Conservation (phyloP, 2,113 vertebrate species). For the Nematolebias whitei region DNA sequence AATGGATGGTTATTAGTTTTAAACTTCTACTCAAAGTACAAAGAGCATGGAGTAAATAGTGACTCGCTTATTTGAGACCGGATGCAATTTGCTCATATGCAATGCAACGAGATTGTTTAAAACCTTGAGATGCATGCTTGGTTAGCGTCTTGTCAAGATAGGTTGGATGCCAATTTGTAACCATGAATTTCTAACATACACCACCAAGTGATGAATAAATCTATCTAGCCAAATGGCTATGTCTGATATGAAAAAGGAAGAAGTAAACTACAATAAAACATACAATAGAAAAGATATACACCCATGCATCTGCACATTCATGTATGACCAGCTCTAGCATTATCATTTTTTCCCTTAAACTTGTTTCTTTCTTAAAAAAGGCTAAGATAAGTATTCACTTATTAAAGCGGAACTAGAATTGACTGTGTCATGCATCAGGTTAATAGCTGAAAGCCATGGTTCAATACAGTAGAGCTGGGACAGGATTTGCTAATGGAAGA, state of each 20-base stretch:
- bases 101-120: neutral
- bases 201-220: constrained; percentile 40
- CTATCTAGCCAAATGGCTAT: constrained; percentile 18
- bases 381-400: constrained; percentile 92
- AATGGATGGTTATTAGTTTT: too few relatives aligned
- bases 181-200: neutral
- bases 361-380: constrained; percentile 52
- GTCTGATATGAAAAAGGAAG: constrained; percentile 38
- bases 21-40: too few relatives aligned
- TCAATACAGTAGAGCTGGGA: constrained; percentile 94
- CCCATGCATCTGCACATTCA: constrained; percentile 7
- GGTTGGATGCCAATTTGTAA: neutral
- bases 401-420: constrained; percentile 96
- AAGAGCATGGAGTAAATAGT: too few relatives aligned
- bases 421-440: constrained; percentile 96
- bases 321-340: constrained; percentile 77
- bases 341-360: constrained; percentile 50
- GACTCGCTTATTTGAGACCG: too few relatives aligned
- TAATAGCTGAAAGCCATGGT: constrained; percentile 92
- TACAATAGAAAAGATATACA: constrained; percentile 11
- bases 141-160: neutral
- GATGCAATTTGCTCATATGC: neutral
- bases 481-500: constrained; percentile 98
- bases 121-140: neutral
- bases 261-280: neutral